These are phyloP conservation scores for Salvelinus sp. DNA, from an alignment of 2,113 vertebrate genomes.

Conservation along the genomic window DNA sequence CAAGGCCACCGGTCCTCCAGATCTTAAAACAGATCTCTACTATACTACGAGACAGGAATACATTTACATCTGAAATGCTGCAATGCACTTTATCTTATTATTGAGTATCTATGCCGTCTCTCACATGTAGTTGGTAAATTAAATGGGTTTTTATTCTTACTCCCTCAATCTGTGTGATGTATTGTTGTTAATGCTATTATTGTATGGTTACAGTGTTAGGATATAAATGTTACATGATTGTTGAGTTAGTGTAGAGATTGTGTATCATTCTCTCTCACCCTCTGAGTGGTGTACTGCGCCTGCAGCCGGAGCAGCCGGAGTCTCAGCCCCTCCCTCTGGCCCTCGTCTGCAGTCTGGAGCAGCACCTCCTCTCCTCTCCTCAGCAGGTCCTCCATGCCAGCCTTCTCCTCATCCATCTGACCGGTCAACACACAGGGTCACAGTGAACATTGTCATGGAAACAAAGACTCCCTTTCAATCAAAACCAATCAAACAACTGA, in stretches of 20 bases:
- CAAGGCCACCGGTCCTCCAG: neutral
- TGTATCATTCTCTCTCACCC: slow-evolving; percentile 65
- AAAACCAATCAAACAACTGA: too few relatives aligned
- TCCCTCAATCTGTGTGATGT: neutral
- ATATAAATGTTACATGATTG: neutral
- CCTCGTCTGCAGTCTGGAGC: slow-evolving; percentile 80
- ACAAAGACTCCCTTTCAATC: too few relatives aligned
- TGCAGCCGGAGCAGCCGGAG: slow-evolving; percentile 82
- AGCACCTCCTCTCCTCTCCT: slow-evolving; percentile 84
- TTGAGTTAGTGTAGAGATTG: neutral
- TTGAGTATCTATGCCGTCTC: too few relatives aligned
- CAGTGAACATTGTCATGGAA: too few relatives aligned
- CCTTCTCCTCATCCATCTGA: slow-evolving; percentile 88
- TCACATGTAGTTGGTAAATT: too few relatives aligned
- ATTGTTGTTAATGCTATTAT: neutral
- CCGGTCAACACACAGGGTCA: too few relatives aligned
- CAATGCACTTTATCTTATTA: too few relatives aligned
- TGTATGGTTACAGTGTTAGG: too few relatives aligned
- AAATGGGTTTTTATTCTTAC: neutral
- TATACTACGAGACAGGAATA: neutral
- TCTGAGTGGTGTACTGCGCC: slow-evolving; percentile 80
- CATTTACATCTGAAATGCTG: neutral
- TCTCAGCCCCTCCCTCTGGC: slow-evolving; percentile 80
- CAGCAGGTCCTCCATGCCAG: slow-evolving; percentile 84
- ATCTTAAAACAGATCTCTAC: neutral